A percentile compares a stretch with the other conserved stretches of the same genome.
Conservation (phyloP, 2,113 vertebrate species). For the Odobenus rosmarus region DNA sequence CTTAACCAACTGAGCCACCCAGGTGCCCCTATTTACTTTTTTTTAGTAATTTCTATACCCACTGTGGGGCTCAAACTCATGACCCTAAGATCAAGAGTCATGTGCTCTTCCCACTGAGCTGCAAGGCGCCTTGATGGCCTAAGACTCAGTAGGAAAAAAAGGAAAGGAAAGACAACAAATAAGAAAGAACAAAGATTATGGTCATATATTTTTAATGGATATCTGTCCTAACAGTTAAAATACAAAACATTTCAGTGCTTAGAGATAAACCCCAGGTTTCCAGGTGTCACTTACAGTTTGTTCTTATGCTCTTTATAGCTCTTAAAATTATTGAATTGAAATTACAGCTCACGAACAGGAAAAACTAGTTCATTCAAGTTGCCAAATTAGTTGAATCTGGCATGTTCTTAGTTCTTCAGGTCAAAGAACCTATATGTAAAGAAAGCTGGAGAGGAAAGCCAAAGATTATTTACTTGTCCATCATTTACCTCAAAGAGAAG, state of each 20-base stretch:
- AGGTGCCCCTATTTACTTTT: background rate
- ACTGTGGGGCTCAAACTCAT: background rate
- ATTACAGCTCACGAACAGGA: constrained; percentile 9
- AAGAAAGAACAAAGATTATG: background rate
- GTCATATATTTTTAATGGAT: background rate
- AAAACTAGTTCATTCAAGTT: constrained; percentile 65
- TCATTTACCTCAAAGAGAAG: background rate
- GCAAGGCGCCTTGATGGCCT: background rate
- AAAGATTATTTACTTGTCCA: background rate
- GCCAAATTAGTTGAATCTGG: background rate
- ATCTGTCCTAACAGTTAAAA: constrained; percentile 43
- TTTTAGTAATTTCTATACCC: background rate
- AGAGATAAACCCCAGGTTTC: background rate
- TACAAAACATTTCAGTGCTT: background rate
- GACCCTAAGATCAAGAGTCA: background rate
- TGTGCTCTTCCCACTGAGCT: background rate
- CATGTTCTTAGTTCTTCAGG: background rate
- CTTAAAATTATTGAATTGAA: constrained; percentile 28
- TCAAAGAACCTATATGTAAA: background rate
- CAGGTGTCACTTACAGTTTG: background rate
- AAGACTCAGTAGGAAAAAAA: background rate
- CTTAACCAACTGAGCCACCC: too few species aligned
- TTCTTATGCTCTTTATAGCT: background rate
- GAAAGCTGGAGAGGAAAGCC: background rate
- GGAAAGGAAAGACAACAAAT: background rate